A percentile compares a stretch with the other conserved stretches of the same genome.
phyloP scores from a whole-genome alignment of 2,797 vertebrate genomes.

The Apogon hyalosoma region DNA sequence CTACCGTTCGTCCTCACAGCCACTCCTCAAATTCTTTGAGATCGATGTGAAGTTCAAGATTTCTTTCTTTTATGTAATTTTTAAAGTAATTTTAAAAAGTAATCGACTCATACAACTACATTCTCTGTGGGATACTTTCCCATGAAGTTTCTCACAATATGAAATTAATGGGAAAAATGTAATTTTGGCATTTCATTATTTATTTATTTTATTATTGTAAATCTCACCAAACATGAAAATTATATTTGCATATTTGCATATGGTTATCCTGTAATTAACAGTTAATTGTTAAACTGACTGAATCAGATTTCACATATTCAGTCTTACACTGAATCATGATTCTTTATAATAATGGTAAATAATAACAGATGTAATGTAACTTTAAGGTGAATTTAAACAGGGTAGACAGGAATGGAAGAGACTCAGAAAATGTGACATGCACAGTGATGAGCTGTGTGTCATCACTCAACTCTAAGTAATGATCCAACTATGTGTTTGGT shows the following conservation, averaged over 20 bases:
- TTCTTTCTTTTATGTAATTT: background rate
- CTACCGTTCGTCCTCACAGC: background rate
- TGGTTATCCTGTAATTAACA: too few relatives aligned
- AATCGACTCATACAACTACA: background rate
- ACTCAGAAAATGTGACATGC: too few relatives aligned
- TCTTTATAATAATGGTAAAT: too few relatives aligned
- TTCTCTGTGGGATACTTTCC: background rate
- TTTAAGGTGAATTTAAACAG: too few relatives aligned
- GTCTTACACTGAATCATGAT: too few relatives aligned
- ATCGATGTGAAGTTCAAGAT: conserved; percentile 1
- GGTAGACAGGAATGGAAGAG: too few relatives aligned
- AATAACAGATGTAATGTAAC: too few relatives aligned
- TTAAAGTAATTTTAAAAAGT: background rate
- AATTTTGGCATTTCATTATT: background rate
- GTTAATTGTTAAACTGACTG: too few relatives aligned
- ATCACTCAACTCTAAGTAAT: conserved; percentile 60
- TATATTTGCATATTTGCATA: background rate
- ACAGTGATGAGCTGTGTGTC: conserved; percentile 53
- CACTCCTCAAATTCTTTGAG: conserved; percentile 32
- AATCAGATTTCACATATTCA: too few relatives aligned
- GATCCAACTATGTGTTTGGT: conserved; percentile 31
- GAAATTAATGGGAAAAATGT: too few relatives aligned
- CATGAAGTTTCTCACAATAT: background rate
- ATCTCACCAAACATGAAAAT: background rate
- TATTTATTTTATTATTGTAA: background rate